Evolutionary conservation across 2,113 vertebrate species (phyloP).

Genomic region (Mirounga angustirostris): DNA sequence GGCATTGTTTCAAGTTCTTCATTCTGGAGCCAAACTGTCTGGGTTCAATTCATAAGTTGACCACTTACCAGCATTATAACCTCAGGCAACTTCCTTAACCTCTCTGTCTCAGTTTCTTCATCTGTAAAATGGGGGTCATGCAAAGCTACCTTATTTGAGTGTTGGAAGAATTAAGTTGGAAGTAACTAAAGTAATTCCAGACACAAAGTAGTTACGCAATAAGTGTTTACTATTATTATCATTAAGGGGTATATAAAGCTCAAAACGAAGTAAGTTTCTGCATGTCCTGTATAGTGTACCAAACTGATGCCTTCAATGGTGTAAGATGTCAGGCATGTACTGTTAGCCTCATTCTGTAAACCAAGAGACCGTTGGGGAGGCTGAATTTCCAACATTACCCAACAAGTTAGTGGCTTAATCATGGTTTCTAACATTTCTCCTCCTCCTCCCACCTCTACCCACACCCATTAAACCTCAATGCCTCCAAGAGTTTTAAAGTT

Average conservation of each 20-base stretch:
- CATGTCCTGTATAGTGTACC: not conserved
- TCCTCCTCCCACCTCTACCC: not conserved
- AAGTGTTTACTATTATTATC: not conserved
- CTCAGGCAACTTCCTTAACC: constrained; percentile 19
- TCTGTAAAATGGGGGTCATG: constrained; percentile 48
- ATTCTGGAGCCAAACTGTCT: constrained; percentile 66
- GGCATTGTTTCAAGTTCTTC: constrained; percentile 60
- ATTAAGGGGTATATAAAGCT: not conserved
- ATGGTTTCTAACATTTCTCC: not conserved
- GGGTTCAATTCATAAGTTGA: constrained; percentile 49
- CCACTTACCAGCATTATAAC: constrained; percentile 2
- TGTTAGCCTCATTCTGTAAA: not conserved
- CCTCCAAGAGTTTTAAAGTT: constrained; percentile 50
- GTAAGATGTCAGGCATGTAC: not conserved
- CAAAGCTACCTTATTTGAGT: not conserved
- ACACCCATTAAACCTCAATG: not conserved
- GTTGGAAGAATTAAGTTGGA: not conserved
- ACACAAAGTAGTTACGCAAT: not conserved
- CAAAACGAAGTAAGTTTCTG: not conserved
- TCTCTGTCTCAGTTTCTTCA: constrained; percentile 47
- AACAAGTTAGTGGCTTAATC: not conserved
- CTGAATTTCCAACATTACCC: not conserved
- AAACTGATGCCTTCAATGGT: not conserved
- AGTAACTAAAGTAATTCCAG: not conserved
- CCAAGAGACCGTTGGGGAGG: not conserved